Evolutionary conservation across 2,797 vertebrate genomes (phyloP).

Genomic region (Euthynnus affinis): DNA sequence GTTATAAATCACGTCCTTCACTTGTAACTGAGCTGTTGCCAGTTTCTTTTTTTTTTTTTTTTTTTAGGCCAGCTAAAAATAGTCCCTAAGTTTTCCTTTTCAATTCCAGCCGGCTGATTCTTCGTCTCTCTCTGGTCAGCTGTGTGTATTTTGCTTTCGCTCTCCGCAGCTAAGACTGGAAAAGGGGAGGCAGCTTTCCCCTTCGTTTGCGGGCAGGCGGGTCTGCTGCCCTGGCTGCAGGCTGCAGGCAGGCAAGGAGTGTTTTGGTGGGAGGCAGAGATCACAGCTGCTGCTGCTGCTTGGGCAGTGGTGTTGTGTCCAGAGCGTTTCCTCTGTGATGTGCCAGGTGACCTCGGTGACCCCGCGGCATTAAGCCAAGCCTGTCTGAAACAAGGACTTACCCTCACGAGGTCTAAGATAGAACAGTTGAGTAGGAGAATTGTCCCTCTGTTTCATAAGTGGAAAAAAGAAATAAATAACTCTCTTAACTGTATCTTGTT

Average conservation of each 20-base stretch:
- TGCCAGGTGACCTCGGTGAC: constrained; percentile 74
- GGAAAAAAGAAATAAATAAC: no score
- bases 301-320: constrained; percentile 67
- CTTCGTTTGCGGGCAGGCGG: constrained; percentile 57
- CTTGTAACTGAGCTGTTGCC: constrained; percentile 13
- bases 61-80: constrained; percentile 50
- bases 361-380: constrained; percentile 56
- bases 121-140: constrained; percentile 35
- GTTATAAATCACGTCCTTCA: constrained; percentile 22
- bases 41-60: constrained; percentile 23
- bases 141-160: constrained; percentile 49
- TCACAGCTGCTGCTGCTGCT: constrained; percentile 61
- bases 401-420: constrained; percentile 1
- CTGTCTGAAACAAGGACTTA: constrained; percentile 57
- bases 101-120: not conserved
- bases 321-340: constrained; percentile 71
- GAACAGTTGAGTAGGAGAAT: constrained; percentile 42
- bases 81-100: constrained; percentile 29
- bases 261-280: constrained; percentile 27
- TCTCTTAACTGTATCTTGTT: no score
- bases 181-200: constrained; percentile 56
- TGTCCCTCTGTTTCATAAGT: not conserved
- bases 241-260: constrained; percentile 24
- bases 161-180: constrained; percentile 57
- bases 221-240: constrained; percentile 27